These are phyloP conservation scores for Pecten maximus DNA, from an alignment of 2,888 invertebrate species.

Conservation along the genomic window DNA sequence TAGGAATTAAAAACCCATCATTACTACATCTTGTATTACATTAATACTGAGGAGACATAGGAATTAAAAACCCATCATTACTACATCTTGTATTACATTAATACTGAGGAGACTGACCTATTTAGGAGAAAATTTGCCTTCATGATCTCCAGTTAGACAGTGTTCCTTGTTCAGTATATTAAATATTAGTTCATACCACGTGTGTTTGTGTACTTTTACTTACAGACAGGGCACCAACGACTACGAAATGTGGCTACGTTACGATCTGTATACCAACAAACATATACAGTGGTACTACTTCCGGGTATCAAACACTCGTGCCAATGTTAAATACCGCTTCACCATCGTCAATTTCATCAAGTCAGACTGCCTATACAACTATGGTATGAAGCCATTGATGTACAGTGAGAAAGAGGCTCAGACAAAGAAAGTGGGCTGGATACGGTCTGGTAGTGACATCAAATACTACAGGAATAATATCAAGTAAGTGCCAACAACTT, in stretches of 20 bases:
- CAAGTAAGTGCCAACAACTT: constrained; percentile 68
- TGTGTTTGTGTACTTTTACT: constrained; percentile 49
- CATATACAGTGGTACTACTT: constrained; percentile 99
- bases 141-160: too few species aligned
- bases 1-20: too few species aligned
- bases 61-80: too few species aligned
- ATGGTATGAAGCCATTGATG: constrained; percentile 94
- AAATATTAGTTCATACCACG: too few species aligned
- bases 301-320: constrained; percentile 91
- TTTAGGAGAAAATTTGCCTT: too few species aligned
- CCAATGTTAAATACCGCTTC: constrained; percentile 90
- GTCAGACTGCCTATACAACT: constrained; percentile 95
- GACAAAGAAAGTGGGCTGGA: constrained; percentile 92
- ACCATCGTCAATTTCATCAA: constrained; percentile 82
- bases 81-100: too few species aligned
- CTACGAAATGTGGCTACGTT: constrained; percentile 94
- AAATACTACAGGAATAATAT: constrained; percentile 93
- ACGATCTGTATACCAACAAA: constrained; percentile 85
- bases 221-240: constrained; percentile 88
- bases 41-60: too few species aligned
- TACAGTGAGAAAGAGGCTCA: constrained; percentile 94
- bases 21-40: too few species aligned
- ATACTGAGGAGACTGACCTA: too few species aligned
- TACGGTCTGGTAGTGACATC: constrained; percentile 94
- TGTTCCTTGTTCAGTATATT: not conserved